A percentile compares a stretch with the other conserved stretches of the same genome.
Evolutionary conservation across 2,888 invertebrate genomes (phyloP).

Genomic region (Folsomia manolachei): DNA sequence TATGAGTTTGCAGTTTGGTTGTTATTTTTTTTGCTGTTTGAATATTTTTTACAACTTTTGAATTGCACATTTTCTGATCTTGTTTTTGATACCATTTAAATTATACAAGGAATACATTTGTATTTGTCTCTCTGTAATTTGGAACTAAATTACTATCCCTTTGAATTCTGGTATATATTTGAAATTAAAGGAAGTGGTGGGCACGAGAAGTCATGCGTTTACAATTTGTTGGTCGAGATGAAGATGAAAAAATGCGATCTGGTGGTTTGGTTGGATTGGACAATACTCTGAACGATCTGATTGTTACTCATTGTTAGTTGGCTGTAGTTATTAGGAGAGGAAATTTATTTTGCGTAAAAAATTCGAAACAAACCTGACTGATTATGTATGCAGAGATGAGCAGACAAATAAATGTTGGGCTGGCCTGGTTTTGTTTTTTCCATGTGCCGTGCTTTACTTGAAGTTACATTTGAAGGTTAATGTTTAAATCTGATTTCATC

Average conservation of each 20-base stretch:
- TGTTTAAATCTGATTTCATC: background rate
- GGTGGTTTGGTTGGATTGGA: background rate
- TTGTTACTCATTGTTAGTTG: background rate
- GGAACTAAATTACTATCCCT: background rate
- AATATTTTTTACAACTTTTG: background rate
- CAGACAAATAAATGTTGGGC: constrained; percentile 10
- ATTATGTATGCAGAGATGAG: background rate
- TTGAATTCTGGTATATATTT: background rate
- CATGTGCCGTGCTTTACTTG: no score
- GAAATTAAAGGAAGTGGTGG: background rate
- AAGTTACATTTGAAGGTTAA: background rate
- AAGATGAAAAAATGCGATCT: background rate
- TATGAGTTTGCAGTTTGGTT: background rate
- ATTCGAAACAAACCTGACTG: background rate
- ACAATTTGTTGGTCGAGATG: background rate
- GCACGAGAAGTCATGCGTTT: background rate
- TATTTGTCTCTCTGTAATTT: no score
- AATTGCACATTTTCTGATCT: background rate
- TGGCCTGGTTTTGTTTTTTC: constrained; percentile 10
- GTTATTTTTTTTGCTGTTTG: background rate
- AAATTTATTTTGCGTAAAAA: background rate
- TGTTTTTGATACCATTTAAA: background rate
- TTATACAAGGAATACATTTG: background rate
- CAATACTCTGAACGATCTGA: background rate
- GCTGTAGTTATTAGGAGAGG: background rate